Base-by-base conservation (phyloP, 2,797 vertebrate genomes). In the Melanotaenia maccullochi region DNA sequence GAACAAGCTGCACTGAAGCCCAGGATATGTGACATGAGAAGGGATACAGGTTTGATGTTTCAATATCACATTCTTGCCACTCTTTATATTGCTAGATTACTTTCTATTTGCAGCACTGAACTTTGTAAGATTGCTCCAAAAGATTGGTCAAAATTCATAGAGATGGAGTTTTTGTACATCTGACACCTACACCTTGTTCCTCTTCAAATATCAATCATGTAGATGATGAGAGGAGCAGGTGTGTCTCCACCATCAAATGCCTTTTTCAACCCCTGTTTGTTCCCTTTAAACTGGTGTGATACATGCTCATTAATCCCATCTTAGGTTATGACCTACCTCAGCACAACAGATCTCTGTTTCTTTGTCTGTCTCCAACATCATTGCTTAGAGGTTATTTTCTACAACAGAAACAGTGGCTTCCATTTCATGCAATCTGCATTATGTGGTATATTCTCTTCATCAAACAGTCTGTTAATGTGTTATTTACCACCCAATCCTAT, bases 221-320 rank as follows among this genome's bases (percentile, higher is more conserved):
- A n/a, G 73, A 70, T 12, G 56, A 68, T 65, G 58, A 84, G 79
- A 74, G 81, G 64, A 82, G 85, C 89, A 89, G 87, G 71, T 91
- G 90, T 73, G 63, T 76, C 70, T 70, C 54, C 13, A 12, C 78
- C 74, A 78, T 76, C 79, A 79, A 54, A 72, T 73, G 65, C 67
- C 60, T 85, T 86, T 78, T 75, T 36, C 73, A 66, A 85, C 81
- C 83, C 28, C 54, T 59, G 83, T 71, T 84, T 85, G 67, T 59
- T 77, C 55, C 57, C 65, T 47, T 51, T 65, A 70, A 82, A 65
- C 71, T 79, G 80, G 71, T 88, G 85, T 1, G 25, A 84, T 64
- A 68, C 60, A 74, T 71, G 70, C 80, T 91, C 88, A 79, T 92
- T 92, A 88, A 86, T 71, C 83, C 55, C 47, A 49, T 75, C 71